phyloP scores from a whole-genome alignment of 2,888 invertebrate species.

The Prosapia bicincta region DNA sequence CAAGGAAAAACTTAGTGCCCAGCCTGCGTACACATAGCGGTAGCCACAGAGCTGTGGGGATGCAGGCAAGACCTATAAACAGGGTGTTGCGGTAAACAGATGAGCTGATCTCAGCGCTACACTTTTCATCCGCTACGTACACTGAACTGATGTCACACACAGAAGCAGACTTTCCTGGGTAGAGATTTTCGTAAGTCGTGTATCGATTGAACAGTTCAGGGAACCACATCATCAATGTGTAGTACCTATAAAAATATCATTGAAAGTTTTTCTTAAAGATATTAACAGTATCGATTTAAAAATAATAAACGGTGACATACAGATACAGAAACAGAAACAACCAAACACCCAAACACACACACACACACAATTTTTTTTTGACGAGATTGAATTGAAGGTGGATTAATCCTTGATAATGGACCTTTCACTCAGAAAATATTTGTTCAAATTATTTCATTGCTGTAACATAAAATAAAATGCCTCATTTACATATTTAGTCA shows the following conservation, averaged over 20 bases:
- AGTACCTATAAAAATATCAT: slow-evolving; percentile 61
- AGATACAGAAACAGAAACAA: no score
- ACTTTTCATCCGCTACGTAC: slow-evolving; percentile 46
- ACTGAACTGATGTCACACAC: slow-evolving; percentile 75
- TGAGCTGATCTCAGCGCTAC: slow-evolving; percentile 49
- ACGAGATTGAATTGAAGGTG: no score
- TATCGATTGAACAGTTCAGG: slow-evolving; percentile 84
- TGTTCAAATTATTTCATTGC: no score
- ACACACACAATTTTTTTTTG: no score
- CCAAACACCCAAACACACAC: no score
- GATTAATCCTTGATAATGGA: no score
- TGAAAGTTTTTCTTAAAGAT: no score
- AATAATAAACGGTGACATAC: no score
- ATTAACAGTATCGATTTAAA: no score
- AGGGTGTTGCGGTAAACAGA: slow-evolving; percentile 73
- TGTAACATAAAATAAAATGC: no score
- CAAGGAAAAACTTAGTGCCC: slow-evolving; percentile 77
- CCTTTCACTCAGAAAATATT: no score
- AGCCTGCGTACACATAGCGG: slow-evolving; percentile 75
- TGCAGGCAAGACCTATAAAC: slow-evolving; percentile 75
- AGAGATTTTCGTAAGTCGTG: slow-evolving; percentile 64
- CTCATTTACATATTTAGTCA: no score
- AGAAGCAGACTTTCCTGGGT: slow-evolving; percentile 66
- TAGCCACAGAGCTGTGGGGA: slow-evolving; percentile 75
- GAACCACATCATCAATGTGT: slow-evolving; percentile 90